Evolutionary conservation across 1,140 invertebrate genomes (phyloP).

Genomic region (Sipha flava): DNA sequence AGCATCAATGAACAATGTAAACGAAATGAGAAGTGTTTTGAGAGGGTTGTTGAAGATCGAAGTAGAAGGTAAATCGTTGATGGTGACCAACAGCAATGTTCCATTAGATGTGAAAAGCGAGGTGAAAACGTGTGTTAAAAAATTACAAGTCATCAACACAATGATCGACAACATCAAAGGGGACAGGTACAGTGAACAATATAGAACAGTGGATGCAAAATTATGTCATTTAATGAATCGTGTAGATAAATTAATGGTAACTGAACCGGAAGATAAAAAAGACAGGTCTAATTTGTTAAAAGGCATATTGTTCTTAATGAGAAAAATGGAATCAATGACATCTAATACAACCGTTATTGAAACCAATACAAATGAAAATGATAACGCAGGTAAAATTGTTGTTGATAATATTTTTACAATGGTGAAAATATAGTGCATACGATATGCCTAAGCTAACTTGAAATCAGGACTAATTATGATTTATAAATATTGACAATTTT

Average conservation of each 20-base stretch:
- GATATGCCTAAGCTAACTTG: neutral
- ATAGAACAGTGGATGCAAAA: constrained; percentile 21
- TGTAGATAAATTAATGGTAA: constrained; percentile 7
- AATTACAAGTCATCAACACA: constrained; percentile 5
- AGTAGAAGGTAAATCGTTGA: neutral
- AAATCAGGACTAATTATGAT: neutral
- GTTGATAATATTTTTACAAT: neutral
- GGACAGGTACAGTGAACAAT: constrained; percentile 14
- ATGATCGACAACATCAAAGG: constrained; percentile 20
- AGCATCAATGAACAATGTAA: neutral
- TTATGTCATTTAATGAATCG: constrained; percentile 31
- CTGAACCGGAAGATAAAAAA: neutral
- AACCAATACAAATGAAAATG: constrained; percentile 1
- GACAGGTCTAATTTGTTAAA: constrained; percentile 28
- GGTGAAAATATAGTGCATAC: neutral
- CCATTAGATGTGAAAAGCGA: neutral
- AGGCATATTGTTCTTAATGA: constrained; percentile 30
- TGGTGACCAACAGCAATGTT: neutral
- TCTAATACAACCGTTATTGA: neutral
- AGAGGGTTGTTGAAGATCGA: constrained; percentile 19
- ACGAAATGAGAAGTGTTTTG: constrained; percentile 24
- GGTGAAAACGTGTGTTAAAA: neutral
- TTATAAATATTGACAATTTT: neutral
- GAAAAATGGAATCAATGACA: constrained; percentile 25
- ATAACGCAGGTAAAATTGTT: neutral